phyloP scores from a whole-genome alignment of 2,797 vertebrate species.

The Pseudomugil gertrudae region DNA sequence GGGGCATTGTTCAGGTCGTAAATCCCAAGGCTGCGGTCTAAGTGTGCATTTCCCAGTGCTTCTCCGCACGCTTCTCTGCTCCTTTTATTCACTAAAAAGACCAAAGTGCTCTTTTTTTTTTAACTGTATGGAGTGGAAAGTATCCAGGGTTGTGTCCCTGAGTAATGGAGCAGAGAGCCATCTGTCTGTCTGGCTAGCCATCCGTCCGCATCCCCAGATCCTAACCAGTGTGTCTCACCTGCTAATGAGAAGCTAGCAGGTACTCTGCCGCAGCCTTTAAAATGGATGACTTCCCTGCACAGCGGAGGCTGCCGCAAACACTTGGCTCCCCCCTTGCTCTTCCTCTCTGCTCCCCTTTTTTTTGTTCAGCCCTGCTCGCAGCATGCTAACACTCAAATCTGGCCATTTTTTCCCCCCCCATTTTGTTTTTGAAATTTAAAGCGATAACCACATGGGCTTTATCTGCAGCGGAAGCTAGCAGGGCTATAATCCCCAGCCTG shows the following conservation, averaged over 20 bases:
- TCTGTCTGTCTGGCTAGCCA: conserved; percentile 44
- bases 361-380: conserved; percentile 2
- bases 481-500: not conserved
- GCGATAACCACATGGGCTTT: not conserved
- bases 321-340: conserved; percentile 9
- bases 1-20: conserved; percentile 18
- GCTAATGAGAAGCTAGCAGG: conserved; percentile 63
- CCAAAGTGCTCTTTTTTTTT: conserved; percentile 41
- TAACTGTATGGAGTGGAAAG: conserved; percentile 16
- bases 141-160: conserved; percentile 41
- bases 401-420: not conserved
- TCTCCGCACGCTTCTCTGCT: conserved; percentile 12
- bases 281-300: conserved; percentile 54
- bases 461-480: not conserved
- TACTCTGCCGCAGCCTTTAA: conserved; percentile 50
- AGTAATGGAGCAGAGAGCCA: conserved; percentile 55
- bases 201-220: conserved; percentile 44
- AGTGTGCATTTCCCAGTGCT: conserved; percentile 7
- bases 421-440: not conserved
- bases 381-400: conserved; percentile 10
- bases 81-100: conserved; percentile 50
- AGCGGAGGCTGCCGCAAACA: conserved; percentile 28
- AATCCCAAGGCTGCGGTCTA: conserved; percentile 42
- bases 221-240: conserved; percentile 57
- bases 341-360: conserved; percentile 6